A percentile compares a stretch with the other conserved stretches of the same genome.
Conservation (phyloP, 2,797 vertebrate species). For the Botia kubotai region DNA sequence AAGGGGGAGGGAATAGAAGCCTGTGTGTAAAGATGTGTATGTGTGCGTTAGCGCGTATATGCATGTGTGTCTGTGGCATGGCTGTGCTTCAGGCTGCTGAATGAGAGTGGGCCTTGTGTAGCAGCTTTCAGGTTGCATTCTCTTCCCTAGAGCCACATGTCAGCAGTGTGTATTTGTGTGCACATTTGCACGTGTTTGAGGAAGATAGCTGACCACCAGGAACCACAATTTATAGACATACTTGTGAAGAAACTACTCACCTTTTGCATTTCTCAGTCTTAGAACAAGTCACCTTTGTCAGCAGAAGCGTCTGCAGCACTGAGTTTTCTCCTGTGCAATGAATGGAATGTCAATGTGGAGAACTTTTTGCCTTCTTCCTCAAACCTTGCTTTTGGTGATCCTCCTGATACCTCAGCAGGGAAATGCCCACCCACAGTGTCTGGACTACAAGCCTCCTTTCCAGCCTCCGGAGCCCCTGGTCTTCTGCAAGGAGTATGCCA, state of each 20-base stretch:
- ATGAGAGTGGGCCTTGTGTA: constrained; percentile 78
- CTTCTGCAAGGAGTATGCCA: constrained; percentile 81
- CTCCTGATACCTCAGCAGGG: constrained; percentile 64
- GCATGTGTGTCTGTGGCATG: constrained; percentile 69
- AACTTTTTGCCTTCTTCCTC: constrained; percentile 47
- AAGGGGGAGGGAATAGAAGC: constrained; percentile 42
- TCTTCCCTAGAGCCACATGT: constrained; percentile 66
- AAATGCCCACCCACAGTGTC: constrained; percentile 82
- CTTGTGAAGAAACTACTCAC: constrained; percentile 22
- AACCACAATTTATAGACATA: constrained; percentile 15
- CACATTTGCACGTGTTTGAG: neutral
- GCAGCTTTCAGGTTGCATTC: constrained; percentile 60
- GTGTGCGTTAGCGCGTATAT: constrained; percentile 36
- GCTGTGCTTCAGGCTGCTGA: constrained; percentile 69
- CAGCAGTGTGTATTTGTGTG: constrained; percentile 52
- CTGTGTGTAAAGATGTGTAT: constrained; percentile 42
- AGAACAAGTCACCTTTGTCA: constrained; percentile 22
- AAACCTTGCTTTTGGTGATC: constrained; percentile 33
- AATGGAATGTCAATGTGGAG: constrained; percentile 42
- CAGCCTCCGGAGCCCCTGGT: constrained; percentile 73
- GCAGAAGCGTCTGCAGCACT: neutral
- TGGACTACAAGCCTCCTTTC: constrained; percentile 85
- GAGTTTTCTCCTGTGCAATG: constrained; percentile 49
- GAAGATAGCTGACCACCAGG: constrained; percentile 28
- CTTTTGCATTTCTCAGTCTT: constrained; percentile 36